A percentile compares a stretch with the other conserved stretches of the same genome.
These are phyloP conservation scores for Craniophora ligustri DNA, from an alignment of 2,888 invertebrate genomes.

Conservation along the genomic window DNA sequence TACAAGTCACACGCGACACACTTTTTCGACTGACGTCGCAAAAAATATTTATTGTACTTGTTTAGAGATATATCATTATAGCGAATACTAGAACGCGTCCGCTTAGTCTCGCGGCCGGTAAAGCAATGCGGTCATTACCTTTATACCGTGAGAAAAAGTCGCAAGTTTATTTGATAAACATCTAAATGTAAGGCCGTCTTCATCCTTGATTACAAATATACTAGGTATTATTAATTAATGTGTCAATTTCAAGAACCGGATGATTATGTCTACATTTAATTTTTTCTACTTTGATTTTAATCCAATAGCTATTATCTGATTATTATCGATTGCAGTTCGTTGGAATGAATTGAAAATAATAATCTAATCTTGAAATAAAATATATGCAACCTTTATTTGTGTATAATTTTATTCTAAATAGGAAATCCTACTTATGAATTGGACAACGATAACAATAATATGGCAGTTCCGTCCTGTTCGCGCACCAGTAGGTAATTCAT, in stretches of 20 bases:
- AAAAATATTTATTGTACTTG: too few species aligned
- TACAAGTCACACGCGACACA: too few species aligned
- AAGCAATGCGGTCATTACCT: constrained; percentile 56
- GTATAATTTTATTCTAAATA: constrained; percentile 14
- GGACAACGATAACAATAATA: constrained; percentile 24
- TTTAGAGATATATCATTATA: too few species aligned
- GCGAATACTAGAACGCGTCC: too few species aligned
- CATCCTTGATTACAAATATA: constrained; percentile 19
- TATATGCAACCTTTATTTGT: constrained; percentile 10
- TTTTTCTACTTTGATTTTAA: constrained; percentile 4
- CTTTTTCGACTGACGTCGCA: too few species aligned
- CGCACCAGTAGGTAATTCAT: constrained; percentile 35
- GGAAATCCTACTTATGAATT: neutral
- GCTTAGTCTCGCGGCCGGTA: too few species aligned
- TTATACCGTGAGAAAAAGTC: constrained; percentile 50
- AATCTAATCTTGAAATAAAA: neutral
- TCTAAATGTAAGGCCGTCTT: constrained; percentile 24
- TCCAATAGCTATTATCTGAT: constrained; percentile 2
- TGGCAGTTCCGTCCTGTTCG: constrained; percentile 53
- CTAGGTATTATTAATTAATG: constrained; percentile 6
- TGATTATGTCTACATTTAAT: neutral
- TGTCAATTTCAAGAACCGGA: constrained; percentile 10
- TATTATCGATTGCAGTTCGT: constrained; percentile 13
- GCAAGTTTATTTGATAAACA: constrained; percentile 22
- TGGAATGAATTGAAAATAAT: neutral